These are phyloP conservation scores for Rattus norvegicus DNA, from an alignment of 2,113 vertebrate genomes.

Conservation along the genomic window GRCr8 NC_086019.1:186331001-186331500, in stretches of 20 bases:
- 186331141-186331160: constrained; percentile 52
- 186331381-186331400: not conserved
- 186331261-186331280: not conserved
- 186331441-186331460: not conserved
- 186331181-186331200: constrained; percentile 39
- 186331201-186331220: not conserved
- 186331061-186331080: not conserved
- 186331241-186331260: not conserved
- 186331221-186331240: constrained; percentile 57
- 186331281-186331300: not conserved
- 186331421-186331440: not conserved
- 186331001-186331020: not conserved
- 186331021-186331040: not conserved
- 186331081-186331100: constrained; percentile 33
- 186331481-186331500: not conserved
- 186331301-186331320: not conserved
- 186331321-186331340: not conserved
- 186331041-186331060: not conserved
- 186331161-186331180: constrained; percentile 21
- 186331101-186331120: not conserved
- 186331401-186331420: not conserved
- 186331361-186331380: not conserved
- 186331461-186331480: not conserved
- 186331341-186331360: not conserved
- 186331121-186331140: not conserved